Percentiles rank a stretch among this genome's conserved stretches.
These are phyloP conservation scores for Orthonevra nobilis DNA, from an alignment of 2,888 invertebrate genomes.

Conservation along the genomic window DNA sequence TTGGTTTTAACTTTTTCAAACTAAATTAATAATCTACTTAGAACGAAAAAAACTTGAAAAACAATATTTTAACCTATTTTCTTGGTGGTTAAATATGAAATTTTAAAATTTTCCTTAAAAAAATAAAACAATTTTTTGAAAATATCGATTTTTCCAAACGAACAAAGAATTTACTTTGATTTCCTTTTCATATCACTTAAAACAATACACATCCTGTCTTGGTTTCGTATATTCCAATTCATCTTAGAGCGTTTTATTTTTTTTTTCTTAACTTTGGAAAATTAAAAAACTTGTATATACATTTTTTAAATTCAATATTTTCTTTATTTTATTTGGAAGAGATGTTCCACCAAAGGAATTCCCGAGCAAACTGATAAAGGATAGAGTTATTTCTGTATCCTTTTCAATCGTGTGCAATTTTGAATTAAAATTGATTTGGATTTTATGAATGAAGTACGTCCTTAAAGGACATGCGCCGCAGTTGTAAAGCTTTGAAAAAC, in stretches of 20 bases:
- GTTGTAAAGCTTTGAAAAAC: conserved; percentile 46
- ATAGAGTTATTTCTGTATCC: conserved; percentile 58
- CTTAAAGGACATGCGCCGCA: conserved; percentile 27
- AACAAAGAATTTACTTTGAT: conserved; percentile 19
- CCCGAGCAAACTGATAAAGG: conserved; percentile 54
- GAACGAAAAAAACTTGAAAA: too few species aligned
- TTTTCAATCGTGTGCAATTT: conserved; percentile 41
- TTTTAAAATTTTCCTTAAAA: conserved; percentile 1
- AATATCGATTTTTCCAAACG: conserved; percentile 60
- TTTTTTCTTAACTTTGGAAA: conserved; percentile 1
- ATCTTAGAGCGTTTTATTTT: not conserved
- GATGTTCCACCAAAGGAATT: conserved; percentile 29
- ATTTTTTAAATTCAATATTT: not conserved
- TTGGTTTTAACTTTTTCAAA: too few species aligned
- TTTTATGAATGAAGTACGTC: conserved; percentile 45
- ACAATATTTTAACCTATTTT: too few species aligned
- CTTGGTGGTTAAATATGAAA: too few species aligned
- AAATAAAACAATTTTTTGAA: not conserved
- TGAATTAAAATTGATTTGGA: conserved; percentile 33
- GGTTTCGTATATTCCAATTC: too few species aligned
- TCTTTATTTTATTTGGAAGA: not conserved
- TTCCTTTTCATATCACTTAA: too few species aligned
- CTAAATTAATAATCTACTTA: too few species aligned
- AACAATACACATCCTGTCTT: too few species aligned
- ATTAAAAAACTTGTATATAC: conserved; percentile 13